Conservation (phyloP, 2,113 vertebrate genomes). For the Sinocyclocheilus anophthalmus region DNA sequence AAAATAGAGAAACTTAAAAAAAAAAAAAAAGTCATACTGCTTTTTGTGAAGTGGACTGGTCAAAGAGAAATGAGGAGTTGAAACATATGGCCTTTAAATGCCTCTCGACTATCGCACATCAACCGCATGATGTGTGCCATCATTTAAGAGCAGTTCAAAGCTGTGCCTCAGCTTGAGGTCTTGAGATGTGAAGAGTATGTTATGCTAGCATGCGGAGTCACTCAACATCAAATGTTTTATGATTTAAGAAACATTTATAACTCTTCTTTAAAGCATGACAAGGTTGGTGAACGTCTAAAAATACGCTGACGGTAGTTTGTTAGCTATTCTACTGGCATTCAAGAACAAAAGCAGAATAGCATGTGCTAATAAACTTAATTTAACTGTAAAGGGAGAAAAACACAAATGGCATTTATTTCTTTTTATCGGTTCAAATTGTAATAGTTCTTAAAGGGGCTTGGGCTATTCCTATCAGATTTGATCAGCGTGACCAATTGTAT, state of each 20-base stretch:
- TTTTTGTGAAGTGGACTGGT: not conserved
- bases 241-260: not conserved
- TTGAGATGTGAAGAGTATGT: not conserved
- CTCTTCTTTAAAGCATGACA: not conserved
- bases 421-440: not conserved
- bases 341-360: not conserved
- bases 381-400: not conserved
- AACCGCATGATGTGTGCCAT: not conserved
- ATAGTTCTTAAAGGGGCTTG: not conserved
- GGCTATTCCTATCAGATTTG: not conserved
- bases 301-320: not conserved
- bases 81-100: not conserved
- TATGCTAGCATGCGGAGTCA: not conserved
- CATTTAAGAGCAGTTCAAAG: not conserved
- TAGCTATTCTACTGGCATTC: not conserved
- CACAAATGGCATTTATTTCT: not conserved
- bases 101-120: not conserved
- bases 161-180: not conserved
- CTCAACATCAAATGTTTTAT: not conserved
- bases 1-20: not conserved
- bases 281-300: not conserved
- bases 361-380: no score
- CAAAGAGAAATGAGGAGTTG: not conserved
- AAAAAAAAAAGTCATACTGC: not conserved
- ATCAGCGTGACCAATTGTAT: no score